Evolutionary conservation across 1,140 invertebrate species (phyloP).

Genomic region (Drosophila baimaii): DNA sequence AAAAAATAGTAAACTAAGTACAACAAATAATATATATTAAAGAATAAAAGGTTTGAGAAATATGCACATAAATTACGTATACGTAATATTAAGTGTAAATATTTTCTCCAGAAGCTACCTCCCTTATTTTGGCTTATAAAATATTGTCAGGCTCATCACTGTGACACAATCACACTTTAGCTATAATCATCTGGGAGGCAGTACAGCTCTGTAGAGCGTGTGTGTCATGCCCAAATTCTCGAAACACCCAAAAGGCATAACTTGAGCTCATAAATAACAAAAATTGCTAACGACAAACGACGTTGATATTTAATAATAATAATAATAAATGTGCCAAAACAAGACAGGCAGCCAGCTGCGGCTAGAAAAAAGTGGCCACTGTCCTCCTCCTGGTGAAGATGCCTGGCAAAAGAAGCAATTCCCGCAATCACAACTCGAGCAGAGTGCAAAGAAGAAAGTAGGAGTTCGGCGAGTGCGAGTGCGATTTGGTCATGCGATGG

Average conservation of each 20-base stretch:
- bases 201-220: constrained; percentile 32
- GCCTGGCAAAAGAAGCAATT: constrained; percentile 42
- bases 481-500: constrained; percentile 83
- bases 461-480: constrained; percentile 56
- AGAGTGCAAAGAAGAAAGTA: constrained; percentile 74
- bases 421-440: constrained; percentile 83
- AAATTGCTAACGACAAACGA: constrained; percentile 78
- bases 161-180: constrained; percentile 21
- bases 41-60: neutral
- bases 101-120: neutral
- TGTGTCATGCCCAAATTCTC: constrained; percentile 69
- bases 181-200: constrained; percentile 27
- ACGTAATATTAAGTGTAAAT: neutral
- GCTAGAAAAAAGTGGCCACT: constrained; percentile 23
- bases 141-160: constrained; percentile 1
- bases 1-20: neutral
- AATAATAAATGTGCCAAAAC: constrained; percentile 80
- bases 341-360: constrained; percentile 55
- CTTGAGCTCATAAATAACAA: constrained; percentile 84
- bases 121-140: neutral
- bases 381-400: constrained; percentile 45
- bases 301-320: constrained; percentile 79
- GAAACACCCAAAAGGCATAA: constrained; percentile 83
- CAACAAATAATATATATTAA: neutral
- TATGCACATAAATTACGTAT: neutral